phyloP scores from a whole-genome alignment of 2,888 invertebrate species.

The Orchesella flavescens region DNA sequence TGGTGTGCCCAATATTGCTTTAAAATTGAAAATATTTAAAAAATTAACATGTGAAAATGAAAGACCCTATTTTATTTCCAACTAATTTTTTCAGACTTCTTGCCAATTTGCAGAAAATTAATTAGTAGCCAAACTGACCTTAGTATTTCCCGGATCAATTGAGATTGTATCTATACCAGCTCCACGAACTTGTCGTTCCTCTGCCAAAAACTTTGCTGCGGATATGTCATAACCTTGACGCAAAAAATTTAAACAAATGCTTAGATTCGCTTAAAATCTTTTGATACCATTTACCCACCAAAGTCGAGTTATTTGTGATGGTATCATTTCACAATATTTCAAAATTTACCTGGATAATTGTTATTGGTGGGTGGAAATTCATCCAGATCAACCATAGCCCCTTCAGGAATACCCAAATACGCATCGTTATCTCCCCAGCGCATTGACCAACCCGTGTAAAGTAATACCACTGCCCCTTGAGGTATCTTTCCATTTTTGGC shows the following conservation, averaged over 20 bases:
- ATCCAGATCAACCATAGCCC: background rate
- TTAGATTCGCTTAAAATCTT: no score
- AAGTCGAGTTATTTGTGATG: no score
- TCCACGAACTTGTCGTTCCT: conserved; percentile 64
- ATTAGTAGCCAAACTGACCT: conserved; percentile 15
- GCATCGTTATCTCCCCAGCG: conserved; percentile 54
- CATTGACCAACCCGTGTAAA: conserved; percentile 51
- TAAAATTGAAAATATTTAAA: no score
- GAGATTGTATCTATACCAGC: conserved; percentile 68
- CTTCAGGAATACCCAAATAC: background rate
- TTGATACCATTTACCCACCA: no score
- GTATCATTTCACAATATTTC: no score
- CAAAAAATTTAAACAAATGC: no score
- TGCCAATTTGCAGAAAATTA: no score
- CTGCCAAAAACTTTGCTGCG: conserved; percentile 62
- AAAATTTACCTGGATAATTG: no score
- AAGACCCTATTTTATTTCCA: no score
- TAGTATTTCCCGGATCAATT: conserved; percentile 67
- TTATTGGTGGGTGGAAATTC: background rate
- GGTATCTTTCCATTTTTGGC: conserved; percentile 56
- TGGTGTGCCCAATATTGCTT: no score
- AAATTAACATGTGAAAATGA: no score
- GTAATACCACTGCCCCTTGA: conserved; percentile 40
- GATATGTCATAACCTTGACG: conserved; percentile 56
- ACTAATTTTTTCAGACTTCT: no score